Percentiles rank a stretch among this genome's conserved stretches.
These are phyloP conservation scores for Axea sp. DNA, from an alignment of 2,888 invertebrate species.

Conservation along the genomic window DNA sequence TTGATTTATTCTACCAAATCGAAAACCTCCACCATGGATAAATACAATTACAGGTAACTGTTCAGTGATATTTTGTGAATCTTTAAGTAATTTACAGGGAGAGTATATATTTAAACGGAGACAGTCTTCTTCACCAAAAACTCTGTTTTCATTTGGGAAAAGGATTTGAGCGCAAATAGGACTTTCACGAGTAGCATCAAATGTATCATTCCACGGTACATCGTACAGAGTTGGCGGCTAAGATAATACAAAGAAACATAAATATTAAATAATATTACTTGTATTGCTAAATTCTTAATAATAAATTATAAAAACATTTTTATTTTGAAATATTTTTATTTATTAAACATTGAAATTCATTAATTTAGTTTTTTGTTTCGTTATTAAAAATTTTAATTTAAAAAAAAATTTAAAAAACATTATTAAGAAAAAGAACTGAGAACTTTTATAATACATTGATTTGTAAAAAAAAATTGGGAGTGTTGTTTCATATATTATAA, in stretches of 20 bases:
- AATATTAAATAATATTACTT: too few species aligned
- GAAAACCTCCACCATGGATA: conserved; percentile 15
- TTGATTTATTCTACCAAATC: neutral
- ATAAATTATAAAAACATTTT: too few species aligned
- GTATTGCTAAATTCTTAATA: too few species aligned
- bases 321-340: too few species aligned
- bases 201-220: conserved; percentile 5
- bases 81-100: neutral
- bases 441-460: too few species aligned
- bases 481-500: too few species aligned
- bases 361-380: too few species aligned
- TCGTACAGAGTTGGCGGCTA: conserved; percentile 12
- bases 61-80: neutral
- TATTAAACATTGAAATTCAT: too few species aligned
- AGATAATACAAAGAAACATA: neutral
- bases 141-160: neutral
- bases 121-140: conserved; percentile 19
- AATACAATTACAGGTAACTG: conserved; percentile 13
- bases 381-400: too few species aligned
- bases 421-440: too few species aligned
- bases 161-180: conserved; percentile 2
- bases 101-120: conserved; percentile 14
- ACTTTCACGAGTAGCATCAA: neutral
- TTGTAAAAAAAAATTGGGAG: too few species aligned
- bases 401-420: too few species aligned